These are phyloP conservation scores for Sinopyrophorus schimmeli DNA, from an alignment of 2,888 invertebrate species.

Conservation along the genomic window DNA sequence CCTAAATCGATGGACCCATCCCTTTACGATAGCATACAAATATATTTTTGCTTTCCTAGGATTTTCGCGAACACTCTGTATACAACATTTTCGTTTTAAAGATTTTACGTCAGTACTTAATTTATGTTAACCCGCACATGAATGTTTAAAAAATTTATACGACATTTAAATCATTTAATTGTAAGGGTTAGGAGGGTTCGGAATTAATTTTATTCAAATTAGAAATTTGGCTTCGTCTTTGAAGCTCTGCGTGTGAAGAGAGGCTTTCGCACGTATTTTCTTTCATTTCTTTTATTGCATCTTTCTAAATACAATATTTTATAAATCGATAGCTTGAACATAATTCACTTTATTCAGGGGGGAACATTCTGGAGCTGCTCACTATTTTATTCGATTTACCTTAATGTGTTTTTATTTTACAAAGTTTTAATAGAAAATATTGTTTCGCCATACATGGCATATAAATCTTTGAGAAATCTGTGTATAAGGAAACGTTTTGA, in stretches of 20 bases:
- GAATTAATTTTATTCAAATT: too few species aligned
- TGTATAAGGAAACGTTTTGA: too few species aligned
- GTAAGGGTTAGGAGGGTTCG: too few species aligned
- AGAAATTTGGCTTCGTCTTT: too few species aligned
- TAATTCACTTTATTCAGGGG: constrained; percentile 10
- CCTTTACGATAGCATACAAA: constrained; percentile 38
- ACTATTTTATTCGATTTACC: constrained; percentile 13
- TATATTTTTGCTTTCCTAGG: constrained; percentile 20
- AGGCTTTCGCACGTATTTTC: constrained; percentile 8
- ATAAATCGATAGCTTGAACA: constrained; percentile 16
- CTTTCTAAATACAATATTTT: constrained; percentile 7
- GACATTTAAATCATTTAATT: too few species aligned
- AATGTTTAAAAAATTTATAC: too few species aligned
- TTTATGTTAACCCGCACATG: too few species aligned
- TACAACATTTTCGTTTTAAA: constrained; percentile 12
- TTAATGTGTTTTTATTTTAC: constrained; percentile 1
- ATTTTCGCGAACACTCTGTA: constrained; percentile 14
- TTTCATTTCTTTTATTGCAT: constrained; percentile 1
- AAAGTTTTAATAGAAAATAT: too few species aligned
- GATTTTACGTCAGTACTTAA: constrained; percentile 15
- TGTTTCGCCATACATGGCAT: too few species aligned
- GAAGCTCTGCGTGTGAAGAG: constrained; percentile 2
- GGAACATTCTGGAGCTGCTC: constrained; percentile 1
- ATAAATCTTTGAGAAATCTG: too few species aligned
- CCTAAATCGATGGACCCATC: constrained; percentile 55